A percentile compares a stretch with the other conserved stretches of the same genome.
Evolutionary conservation across 2,888 invertebrate species (phyloP).

Genomic region (Nebria brevicollis): DNA sequence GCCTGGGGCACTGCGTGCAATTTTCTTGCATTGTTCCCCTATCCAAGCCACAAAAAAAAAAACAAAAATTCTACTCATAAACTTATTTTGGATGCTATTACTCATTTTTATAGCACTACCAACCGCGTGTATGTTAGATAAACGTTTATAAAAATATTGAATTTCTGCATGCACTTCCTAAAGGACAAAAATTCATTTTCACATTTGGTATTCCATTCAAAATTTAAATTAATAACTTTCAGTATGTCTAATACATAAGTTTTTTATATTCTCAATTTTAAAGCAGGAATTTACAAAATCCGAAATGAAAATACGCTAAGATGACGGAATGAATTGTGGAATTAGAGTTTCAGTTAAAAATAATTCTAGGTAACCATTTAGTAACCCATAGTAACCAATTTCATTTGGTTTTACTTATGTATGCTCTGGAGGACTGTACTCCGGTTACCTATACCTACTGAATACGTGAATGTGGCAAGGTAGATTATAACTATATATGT

Average conservation of each 20-base stretch:
- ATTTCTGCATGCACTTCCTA: background rate
- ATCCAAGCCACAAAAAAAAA: background rate
- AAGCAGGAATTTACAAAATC: too few relatives aligned
- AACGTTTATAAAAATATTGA: slow-evolving; percentile 7
- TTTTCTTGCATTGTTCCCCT: slow-evolving; percentile 40
- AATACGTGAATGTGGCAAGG: background rate
- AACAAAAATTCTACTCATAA: slow-evolving; percentile 42
- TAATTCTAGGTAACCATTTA: background rate
- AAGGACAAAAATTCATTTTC: background rate
- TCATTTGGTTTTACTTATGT: background rate
- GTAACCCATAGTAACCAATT: background rate
- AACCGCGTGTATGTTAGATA: slow-evolving; percentile 3
- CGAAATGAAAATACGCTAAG: background rate
- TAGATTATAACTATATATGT: too few relatives aligned
- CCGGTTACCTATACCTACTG: background rate
- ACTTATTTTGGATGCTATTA: slow-evolving; percentile 44
- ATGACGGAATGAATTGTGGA: background rate
- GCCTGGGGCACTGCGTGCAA: slow-evolving; percentile 26
- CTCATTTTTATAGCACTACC: slow-evolving; percentile 41
- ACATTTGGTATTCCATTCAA: too few relatives aligned
- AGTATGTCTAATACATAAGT: too few relatives aligned
- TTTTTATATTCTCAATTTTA: too few relatives aligned
- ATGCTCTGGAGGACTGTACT: background rate
- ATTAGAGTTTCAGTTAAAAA: background rate
- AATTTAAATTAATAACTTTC: too few relatives aligned